Evolutionary conservation across 2,888 invertebrate species (phyloP).

Genomic region (Scaptomyza tumidula): DNA sequence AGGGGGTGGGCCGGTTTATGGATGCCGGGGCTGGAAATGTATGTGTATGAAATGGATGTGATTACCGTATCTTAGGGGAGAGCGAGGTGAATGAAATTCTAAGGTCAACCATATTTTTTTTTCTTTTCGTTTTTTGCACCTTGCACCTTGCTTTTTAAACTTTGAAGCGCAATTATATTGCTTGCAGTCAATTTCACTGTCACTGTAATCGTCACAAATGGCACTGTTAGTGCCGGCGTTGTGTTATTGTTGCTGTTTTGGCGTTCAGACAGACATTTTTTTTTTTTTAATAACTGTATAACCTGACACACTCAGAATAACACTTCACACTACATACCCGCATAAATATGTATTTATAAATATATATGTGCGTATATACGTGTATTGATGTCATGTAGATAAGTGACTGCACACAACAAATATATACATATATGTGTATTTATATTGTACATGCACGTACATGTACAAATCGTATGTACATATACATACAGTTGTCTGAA

Average conservation of each 20-base stretch:
- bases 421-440: conserved; percentile 22
- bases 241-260: conserved; percentile 23
- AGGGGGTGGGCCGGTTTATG: not conserved
- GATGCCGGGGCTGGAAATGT: conserved; percentile 28
- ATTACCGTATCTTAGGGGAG: conserved; percentile 19
- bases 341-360: conserved; percentile 4
- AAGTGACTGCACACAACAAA: conserved; percentile 20
- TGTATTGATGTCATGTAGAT: conserved; percentile 36
- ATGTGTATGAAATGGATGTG: too few relatives aligned
- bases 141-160: conserved; percentile 13
- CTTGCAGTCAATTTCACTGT: conserved; percentile 32
- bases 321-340: conserved; percentile 1
- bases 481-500: conserved; percentile 38
- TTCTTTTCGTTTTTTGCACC: conserved; percentile 22
- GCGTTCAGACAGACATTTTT: conserved; percentile 64
- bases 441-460: conserved; percentile 15
- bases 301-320: conserved; percentile 17
- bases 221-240: conserved; percentile 53
- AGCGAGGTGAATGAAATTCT: not conserved
- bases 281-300: conserved; percentile 65
- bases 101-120: not conserved
- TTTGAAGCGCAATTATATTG: conserved; percentile 55
- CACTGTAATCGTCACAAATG: conserved; percentile 7
- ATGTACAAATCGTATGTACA: not conserved
- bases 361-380: conserved; percentile 17